A percentile compares a stretch with the other conserved stretches of the same genome.
These are phyloP conservation scores for Bolinopsis microptera DNA, from an alignment of 37 sponge, comb jelly and placozoan genomes.

Conservation along the genomic window DNA sequence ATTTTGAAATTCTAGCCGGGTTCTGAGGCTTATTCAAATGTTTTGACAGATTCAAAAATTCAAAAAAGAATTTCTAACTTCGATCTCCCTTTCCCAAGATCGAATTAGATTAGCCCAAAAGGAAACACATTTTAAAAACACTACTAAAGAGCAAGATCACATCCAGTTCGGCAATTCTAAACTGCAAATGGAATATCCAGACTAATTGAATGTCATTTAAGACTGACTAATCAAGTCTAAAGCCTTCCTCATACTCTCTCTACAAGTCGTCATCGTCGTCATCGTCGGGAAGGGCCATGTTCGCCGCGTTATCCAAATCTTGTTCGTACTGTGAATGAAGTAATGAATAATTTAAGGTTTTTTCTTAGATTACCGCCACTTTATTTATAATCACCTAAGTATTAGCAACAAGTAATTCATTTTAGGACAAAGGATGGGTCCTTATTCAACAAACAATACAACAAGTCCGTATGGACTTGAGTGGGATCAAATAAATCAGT, in stretches of 20 bases:
- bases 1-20: not conserved
- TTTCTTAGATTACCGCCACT: no score
- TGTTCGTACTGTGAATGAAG: constrained; percentile 83
- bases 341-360: no score
- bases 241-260: no score
- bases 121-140: not conserved
- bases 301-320: constrained; percentile 81
- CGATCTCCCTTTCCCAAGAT: not conserved
- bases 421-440: no score
- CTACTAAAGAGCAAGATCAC: not conserved
- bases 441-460: no score
- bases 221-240: no score
- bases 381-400: no score
- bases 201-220: no score
- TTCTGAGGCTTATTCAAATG: not conserved
- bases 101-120: not conserved
- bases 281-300: constrained; percentile 86
- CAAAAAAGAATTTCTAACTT: not conserved
- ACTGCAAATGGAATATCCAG: not conserved
- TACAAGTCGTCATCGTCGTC: constrained; percentile 79
- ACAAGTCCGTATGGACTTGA: no score
- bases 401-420: no score
- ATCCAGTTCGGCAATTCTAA: not conserved
- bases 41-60: not conserved
- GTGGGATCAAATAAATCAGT: no score